Percentiles rank a stretch among this genome's conserved stretches.
Conservation (phyloP, 2,888 invertebrate species). For the Tetheella fluctuosa region DNA sequence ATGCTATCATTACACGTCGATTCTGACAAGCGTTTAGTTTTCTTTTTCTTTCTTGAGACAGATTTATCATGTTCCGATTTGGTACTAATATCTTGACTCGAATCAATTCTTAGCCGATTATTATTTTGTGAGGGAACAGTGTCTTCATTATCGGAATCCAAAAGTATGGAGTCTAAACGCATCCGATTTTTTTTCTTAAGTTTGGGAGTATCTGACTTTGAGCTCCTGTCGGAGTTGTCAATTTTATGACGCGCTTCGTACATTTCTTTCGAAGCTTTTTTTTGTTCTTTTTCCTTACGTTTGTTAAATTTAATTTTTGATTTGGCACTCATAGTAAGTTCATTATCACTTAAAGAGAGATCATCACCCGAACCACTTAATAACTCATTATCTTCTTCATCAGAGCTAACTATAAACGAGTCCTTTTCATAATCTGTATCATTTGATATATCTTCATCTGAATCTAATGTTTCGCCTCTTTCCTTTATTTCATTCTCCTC, state of each 20-base stretch:
- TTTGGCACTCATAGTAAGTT: constrained; percentile 68
- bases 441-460: constrained; percentile 70
- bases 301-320: constrained; percentile 75
- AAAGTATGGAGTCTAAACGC: constrained; percentile 52
- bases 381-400: constrained; percentile 71
- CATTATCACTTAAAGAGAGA: constrained; percentile 71
- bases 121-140: constrained; percentile 49
- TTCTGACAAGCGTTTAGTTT: constrained; percentile 47
- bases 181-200: constrained; percentile 47
- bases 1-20: constrained; percentile 47
- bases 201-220: constrained; percentile 29
- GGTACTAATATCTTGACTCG: constrained; percentile 50
- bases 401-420: constrained; percentile 82
- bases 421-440: constrained; percentile 79
- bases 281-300: constrained; percentile 71
- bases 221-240: constrained; percentile 42
- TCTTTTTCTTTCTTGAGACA: constrained; percentile 40
- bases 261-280: constrained; percentile 76
- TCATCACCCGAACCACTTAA: constrained; percentile 76
- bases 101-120: constrained; percentile 63
- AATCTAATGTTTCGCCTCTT: constrained; percentile 80
- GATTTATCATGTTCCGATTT: constrained; percentile 36
- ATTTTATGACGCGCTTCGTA: constrained; percentile 68
- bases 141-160: constrained; percentile 56
- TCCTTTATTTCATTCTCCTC: constrained; percentile 77